phyloP scores from a whole-genome alignment of 2,113 vertebrate species.

The Atherinomorus stipes region DNA sequence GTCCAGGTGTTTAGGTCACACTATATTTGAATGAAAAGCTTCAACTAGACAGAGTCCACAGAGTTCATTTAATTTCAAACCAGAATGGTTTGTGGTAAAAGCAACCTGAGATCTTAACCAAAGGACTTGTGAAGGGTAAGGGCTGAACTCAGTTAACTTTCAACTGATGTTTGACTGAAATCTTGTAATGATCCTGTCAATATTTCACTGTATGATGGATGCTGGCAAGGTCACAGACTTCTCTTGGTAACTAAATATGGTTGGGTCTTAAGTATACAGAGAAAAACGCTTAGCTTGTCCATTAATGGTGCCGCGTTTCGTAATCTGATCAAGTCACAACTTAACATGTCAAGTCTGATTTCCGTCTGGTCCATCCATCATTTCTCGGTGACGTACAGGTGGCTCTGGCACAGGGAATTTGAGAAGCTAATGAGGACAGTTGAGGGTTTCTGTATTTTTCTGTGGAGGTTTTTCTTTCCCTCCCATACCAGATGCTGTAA shows the following conservation, averaged over 20 bases:
- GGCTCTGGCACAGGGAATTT: conserved; percentile 31
- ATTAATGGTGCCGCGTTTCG: conserved; percentile 58
- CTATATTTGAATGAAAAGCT: too few relatives aligned
- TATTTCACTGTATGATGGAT: conserved; percentile 41
- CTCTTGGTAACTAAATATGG: conserved; percentile 55
- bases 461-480: not conserved
- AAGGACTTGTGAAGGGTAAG: not conserved
- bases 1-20: too few relatives aligned
- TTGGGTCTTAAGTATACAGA: conserved; percentile 17
- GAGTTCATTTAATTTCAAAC: not conserved
- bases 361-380: conserved; percentile 38
- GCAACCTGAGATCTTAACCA: not conserved
- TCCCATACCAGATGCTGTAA: not conserved
- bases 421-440: conserved; percentile 57
- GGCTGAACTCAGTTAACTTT: not conserved
- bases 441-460: conserved; percentile 40
- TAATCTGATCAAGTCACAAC: conserved; percentile 69
- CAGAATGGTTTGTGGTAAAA: not conserved
- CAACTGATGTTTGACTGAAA: conserved; percentile 46
- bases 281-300: conserved; percentile 54
- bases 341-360: conserved; percentile 74
- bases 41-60: not conserved
- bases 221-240: conserved; percentile 62
- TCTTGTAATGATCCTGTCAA: conserved; percentile 43
- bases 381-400: conserved; percentile 46